These are phyloP conservation scores for Cottoperca gobio DNA, from an alignment of 2,797 vertebrate species.

Conservation along the genomic window DNA sequence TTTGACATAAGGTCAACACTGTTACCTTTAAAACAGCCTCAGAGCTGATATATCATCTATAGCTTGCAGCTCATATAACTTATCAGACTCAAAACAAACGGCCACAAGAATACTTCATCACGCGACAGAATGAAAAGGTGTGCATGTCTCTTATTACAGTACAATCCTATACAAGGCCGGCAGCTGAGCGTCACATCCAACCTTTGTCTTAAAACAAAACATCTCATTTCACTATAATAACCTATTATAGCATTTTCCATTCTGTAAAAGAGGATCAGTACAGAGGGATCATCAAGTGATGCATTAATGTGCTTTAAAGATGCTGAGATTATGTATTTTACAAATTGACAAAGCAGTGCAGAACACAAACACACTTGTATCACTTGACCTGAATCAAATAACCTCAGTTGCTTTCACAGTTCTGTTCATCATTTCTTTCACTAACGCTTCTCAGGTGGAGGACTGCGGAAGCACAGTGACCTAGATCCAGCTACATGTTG, in stretches of 20 bases:
- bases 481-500: slow-evolving; percentile 4
- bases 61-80: background rate
- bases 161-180: background rate
- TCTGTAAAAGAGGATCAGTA: slow-evolving; percentile 1
- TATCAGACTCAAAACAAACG: slow-evolving; percentile 8
- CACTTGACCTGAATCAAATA: slow-evolving; percentile 49
- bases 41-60: background rate
- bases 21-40: too few relatives aligned
- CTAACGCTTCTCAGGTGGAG: background rate
- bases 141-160: background rate
- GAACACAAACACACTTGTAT: background rate
- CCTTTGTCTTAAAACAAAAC: slow-evolving; percentile 22
- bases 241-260: background rate
- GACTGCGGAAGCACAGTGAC: slow-evolving; percentile 25
- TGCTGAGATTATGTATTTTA: background rate
- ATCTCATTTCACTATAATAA: background rate
- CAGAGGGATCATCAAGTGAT: background rate
- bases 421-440: slow-evolving; percentile 30
- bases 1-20: too few relatives aligned
- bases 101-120: slow-evolving; percentile 1
- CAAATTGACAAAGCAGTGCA: background rate
- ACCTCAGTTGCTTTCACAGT: slow-evolving; percentile 15
- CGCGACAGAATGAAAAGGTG: background rate
- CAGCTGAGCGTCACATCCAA: too few relatives aligned
- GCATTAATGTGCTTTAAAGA: slow-evolving; percentile 6